These are phyloP conservation scores for Plodia interpunctella DNA, from an alignment of 1,140 invertebrate species.

Conservation along the genomic window DNA sequence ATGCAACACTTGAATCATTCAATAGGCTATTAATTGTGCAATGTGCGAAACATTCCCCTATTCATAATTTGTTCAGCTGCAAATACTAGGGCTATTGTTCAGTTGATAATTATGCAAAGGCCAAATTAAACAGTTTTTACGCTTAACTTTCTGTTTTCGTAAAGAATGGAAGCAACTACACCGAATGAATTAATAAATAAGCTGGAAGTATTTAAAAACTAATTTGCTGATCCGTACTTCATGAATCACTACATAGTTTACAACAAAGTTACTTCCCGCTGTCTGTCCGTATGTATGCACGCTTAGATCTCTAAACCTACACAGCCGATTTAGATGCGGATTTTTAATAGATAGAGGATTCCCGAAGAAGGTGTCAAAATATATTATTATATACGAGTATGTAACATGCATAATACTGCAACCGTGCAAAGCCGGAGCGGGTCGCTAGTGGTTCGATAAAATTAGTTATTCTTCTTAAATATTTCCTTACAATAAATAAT, in stretches of 20 bases:
- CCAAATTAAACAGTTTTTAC: background rate
- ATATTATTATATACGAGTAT: too few species aligned
- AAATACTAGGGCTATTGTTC: background rate
- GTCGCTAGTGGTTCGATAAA: too few species aligned
- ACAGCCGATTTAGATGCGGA: too few species aligned
- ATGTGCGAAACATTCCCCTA: background rate
- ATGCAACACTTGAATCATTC: background rate
- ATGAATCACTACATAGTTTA: background rate
- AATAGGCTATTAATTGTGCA: background rate
- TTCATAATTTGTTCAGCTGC: too few species aligned
- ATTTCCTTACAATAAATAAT: too few species aligned
- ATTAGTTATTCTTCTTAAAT: background rate
- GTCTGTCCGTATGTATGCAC: too few species aligned
- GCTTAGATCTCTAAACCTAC: too few species aligned
- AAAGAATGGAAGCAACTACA: background rate
- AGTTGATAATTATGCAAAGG: background rate
- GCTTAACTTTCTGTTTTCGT: background rate
- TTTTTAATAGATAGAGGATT: too few species aligned
- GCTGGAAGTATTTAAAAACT: background rate
- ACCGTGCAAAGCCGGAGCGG: too few species aligned
- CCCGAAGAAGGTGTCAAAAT: too few species aligned
- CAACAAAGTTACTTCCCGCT: too few species aligned
- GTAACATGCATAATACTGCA: too few species aligned
- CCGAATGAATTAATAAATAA: background rate
- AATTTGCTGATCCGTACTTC: background rate